Evolutionary conservation across 92 coral and sea anemone species (phyloP), one percentile per base, ranked within the genome.

Genomic region (Zoanthus sansibaricus): DNA sequence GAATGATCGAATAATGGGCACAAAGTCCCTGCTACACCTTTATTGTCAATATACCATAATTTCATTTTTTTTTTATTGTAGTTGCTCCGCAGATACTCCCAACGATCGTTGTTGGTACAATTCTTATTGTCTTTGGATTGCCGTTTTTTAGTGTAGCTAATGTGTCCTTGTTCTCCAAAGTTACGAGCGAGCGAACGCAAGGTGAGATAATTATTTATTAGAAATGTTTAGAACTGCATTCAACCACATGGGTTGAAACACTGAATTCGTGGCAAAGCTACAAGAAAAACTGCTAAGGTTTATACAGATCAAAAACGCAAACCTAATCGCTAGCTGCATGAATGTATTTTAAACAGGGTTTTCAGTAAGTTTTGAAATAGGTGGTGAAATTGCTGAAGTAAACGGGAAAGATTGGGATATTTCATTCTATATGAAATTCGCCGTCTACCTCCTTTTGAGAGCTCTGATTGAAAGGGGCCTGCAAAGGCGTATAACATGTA

Each of bases 91-190:
- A 88, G 64, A 90, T 97, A 76, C 72, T 97, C 17, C 99, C 99
- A 9, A 94, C 96, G 8, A 88, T 97, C 15, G 66, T 88, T 64
- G 94, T 97, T 70, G 99, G 99, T 5, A 97, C 99, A 13, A 44
- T 97, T n/a, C 86, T 92, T 14, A 93, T 97, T 77, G 98, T 97
- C 45, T 92, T 97, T 83, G 99, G 99, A 6, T 46, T 97, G 77
- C 99, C 99, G 14, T 97, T 95, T 78, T 92, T 95, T 71, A 76
- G 94, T 16, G 99, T 93, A 5, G 99, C 98, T 21, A 95, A 94
- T 59, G 86, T 97, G 31, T 92, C 99, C 0, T 94, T 97, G 74
- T 94, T 88, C 83, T 97, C 99, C 37, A 97, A 97, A 70, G 74
- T 97, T 21, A 97, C 99, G 54, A 93, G 92, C 66, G 98, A 97